These are phyloP conservation scores for Biston stratarius DNA, from an alignment of 2,888 invertebrate genomes.

Conservation along the genomic window DNA sequence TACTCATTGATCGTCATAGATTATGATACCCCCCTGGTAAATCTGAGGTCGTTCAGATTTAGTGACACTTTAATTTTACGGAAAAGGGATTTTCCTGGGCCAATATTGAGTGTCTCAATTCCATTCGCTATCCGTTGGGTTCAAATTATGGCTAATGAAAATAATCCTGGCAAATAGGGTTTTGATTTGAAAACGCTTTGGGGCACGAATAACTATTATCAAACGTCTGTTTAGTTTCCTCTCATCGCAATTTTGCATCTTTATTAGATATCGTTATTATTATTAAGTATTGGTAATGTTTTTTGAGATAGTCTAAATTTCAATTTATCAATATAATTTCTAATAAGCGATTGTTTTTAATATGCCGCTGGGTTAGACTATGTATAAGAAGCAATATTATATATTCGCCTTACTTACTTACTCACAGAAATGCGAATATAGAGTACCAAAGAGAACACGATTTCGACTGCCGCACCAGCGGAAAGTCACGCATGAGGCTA, in stretches of 20 bases:
- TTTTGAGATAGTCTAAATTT: no score
- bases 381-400: no score
- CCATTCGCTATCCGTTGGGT: conserved; percentile 29
- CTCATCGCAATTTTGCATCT: background rate
- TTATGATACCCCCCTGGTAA: conserved; percentile 37
- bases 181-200: conserved; percentile 22
- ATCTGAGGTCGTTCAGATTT: conserved; percentile 35
- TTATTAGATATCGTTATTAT: background rate
- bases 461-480: no score
- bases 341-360: no score
- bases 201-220: conserved; percentile 8
- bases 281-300: background rate
- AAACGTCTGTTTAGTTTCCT: background rate
- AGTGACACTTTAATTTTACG: conserved; percentile 38
- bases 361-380: no score
- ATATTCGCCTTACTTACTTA: no score
- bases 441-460: no score
- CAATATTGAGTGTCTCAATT: conserved; percentile 38
- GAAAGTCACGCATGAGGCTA: no score
- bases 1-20: conserved; percentile 33
- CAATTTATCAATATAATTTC: no score
- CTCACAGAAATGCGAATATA: no score
- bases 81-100: conserved; percentile 32
- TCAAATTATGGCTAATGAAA: conserved; percentile 35
- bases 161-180: conserved; percentile 22